These are phyloP conservation scores for Setipinna tenuifilis DNA, from an alignment of 2,797 vertebrate genomes.

Conservation along the genomic window DNA sequence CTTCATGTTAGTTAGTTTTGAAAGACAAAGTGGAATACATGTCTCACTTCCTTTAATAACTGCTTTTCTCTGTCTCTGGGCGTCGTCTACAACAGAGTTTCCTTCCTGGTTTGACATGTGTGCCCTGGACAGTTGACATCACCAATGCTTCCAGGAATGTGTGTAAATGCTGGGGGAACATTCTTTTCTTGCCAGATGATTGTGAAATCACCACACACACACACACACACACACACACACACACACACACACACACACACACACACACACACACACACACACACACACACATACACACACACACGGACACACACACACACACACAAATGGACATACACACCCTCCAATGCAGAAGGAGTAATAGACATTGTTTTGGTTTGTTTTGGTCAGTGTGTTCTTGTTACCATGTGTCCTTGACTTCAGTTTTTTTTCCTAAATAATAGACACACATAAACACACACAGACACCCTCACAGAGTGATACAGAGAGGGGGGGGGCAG, in stretches of 20 bases:
- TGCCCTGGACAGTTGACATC: conserved; percentile 12
- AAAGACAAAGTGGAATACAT: not conserved
- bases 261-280: conserved; percentile 26
- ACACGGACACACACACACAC: conserved; percentile 13
- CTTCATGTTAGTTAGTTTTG: not conserved
- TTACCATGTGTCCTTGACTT: conserved; percentile 38
- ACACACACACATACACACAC: conserved; percentile 19
- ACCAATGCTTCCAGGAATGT: not conserved
- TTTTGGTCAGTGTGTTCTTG: conserved; percentile 36
- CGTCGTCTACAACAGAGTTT: not conserved
- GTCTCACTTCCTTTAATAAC: not conserved
- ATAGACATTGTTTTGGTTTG: conserved; percentile 29
- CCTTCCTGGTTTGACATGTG: conserved; percentile 10
- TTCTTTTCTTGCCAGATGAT: conserved; percentile 35
- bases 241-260: conserved; percentile 11
- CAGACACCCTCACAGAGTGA: no score
- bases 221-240: not conserved
- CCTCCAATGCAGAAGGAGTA: conserved; percentile 15
- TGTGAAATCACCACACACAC: conserved; percentile 28
- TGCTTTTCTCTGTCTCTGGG: not conserved
- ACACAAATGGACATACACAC: conserved; percentile 31
- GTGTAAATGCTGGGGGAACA: conserved; percentile 10
- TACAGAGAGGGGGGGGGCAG: no score
- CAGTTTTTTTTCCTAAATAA: not conserved
- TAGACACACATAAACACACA: conserved; percentile 11